These are phyloP conservation scores for Eolophus roseicapilla DNA, from an alignment of 2,113 vertebrate species.

Conservation along the genomic window DNA sequence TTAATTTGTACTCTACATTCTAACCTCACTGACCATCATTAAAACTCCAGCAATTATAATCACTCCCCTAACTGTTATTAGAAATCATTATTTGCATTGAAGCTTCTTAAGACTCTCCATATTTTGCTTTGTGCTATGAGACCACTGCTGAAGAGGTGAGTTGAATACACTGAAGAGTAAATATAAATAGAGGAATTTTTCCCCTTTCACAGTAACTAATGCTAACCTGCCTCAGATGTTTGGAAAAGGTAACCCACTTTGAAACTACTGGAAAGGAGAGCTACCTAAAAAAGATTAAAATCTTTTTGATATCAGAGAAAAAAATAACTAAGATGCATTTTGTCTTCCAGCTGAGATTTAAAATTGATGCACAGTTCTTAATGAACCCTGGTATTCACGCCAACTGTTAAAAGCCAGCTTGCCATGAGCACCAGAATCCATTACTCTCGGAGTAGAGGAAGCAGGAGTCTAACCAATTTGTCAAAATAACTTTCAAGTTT, in stretches of 20 bases:
- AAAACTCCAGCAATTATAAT: background rate
- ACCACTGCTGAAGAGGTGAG: background rate
- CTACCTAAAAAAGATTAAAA: background rate
- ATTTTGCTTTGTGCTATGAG: background rate
- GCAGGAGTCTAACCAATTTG: background rate
- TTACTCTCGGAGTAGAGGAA: background rate
- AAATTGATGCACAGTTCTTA: background rate
- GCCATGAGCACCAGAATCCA: background rate
- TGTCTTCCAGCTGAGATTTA: background rate
- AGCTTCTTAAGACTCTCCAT: background rate
- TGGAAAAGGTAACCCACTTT: background rate
- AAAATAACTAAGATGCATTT: background rate
- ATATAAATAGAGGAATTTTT: background rate
- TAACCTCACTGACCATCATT: background rate
- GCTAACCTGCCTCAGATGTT: background rate
- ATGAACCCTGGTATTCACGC: background rate
- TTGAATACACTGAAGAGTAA: background rate
- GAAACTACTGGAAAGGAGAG: background rate
- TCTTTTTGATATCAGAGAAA: background rate
- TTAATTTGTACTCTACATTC: background rate
- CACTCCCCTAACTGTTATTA: background rate
- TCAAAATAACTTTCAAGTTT: constrained; percentile 9
- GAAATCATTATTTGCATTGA: background rate
- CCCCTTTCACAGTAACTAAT: background rate
- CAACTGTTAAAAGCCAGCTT: background rate